Percentiles rank a stretch among this genome's conserved stretches.
Conservation (phyloP, 1,140 invertebrate genomes). For the Cataglyphis hispanica region DNA sequence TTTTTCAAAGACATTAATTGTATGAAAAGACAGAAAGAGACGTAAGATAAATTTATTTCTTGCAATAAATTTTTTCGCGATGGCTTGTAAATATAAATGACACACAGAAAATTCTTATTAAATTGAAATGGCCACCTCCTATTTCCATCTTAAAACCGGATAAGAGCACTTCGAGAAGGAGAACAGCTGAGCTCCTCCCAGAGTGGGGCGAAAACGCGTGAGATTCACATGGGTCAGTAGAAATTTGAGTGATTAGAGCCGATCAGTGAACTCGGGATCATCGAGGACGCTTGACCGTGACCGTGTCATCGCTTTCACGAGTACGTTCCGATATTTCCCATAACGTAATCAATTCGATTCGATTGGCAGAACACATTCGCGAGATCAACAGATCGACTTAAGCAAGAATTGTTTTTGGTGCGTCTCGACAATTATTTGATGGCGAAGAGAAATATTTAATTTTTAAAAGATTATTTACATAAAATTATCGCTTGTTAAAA, state of each 20-base stretch:
- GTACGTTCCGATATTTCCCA: background rate
- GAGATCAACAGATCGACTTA: background rate
- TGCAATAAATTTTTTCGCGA: too few relatives aligned
- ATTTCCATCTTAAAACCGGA: constrained; percentile 25
- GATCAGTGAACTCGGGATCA: constrained; percentile 58
- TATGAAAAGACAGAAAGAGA: too few relatives aligned
- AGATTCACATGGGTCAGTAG: constrained; percentile 29
- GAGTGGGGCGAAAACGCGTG: constrained; percentile 59
- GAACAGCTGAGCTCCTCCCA: constrained; percentile 11
- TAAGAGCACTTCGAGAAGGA: constrained; percentile 17
- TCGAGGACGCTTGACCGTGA: constrained; percentile 1
- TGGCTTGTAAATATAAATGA: too few relatives aligned
- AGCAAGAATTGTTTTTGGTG: background rate
- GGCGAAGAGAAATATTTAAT: background rate
- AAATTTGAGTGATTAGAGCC: constrained; percentile 70
- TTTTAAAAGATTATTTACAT: background rate
- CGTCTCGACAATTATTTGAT: background rate
- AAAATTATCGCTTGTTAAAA: background rate
- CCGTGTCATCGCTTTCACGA: constrained; percentile 29
- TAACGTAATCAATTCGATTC: background rate
- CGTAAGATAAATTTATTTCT: too few relatives aligned
- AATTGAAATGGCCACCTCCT: background rate
- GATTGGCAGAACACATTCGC: background rate
- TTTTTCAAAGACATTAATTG: too few relatives aligned
- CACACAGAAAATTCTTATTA: background rate